phyloP scores from a whole-genome alignment of 2,113 vertebrate species.

The Excalfactoria chinensis region DNA sequence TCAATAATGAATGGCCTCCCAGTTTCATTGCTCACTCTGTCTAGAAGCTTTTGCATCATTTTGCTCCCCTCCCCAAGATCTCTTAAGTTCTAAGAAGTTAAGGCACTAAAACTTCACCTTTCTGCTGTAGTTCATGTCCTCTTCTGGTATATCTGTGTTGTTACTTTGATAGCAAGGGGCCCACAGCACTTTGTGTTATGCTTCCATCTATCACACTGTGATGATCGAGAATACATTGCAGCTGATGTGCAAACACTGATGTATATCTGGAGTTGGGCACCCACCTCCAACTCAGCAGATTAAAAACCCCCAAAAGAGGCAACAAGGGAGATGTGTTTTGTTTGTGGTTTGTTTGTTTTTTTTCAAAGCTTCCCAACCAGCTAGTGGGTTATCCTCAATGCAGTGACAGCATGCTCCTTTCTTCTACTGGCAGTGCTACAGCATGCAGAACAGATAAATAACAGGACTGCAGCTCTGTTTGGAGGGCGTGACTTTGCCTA shows the following conservation, averaged over 20 bases:
- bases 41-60: background rate
- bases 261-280: background rate
- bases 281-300: slow-evolving; percentile 8
- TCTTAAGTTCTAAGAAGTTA: background rate
- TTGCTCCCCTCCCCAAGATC: background rate
- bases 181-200: background rate
- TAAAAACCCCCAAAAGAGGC: background rate
- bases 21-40: slow-evolving; percentile 4
- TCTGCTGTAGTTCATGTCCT: background rate
- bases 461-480: background rate
- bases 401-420: background rate
- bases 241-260: background rate
- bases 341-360: background rate
- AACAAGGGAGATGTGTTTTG: background rate
- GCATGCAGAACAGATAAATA: slow-evolving; percentile 5
- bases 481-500: background rate
- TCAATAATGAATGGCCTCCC: slow-evolving; percentile 11
- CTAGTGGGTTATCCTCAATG: slow-evolving; percentile 4
- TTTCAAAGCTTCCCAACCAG: background rate
- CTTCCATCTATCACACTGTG: background rate
- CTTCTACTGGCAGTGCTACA: background rate
- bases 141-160: background rate
- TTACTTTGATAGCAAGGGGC: background rate
- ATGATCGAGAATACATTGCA: background rate
- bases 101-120: background rate